Evolutionary conservation across 2,888 invertebrate species (phyloP), one percentile per base, ranked within the genome.

Genomic region (Enoplolaimus lenunculus): DNA sequence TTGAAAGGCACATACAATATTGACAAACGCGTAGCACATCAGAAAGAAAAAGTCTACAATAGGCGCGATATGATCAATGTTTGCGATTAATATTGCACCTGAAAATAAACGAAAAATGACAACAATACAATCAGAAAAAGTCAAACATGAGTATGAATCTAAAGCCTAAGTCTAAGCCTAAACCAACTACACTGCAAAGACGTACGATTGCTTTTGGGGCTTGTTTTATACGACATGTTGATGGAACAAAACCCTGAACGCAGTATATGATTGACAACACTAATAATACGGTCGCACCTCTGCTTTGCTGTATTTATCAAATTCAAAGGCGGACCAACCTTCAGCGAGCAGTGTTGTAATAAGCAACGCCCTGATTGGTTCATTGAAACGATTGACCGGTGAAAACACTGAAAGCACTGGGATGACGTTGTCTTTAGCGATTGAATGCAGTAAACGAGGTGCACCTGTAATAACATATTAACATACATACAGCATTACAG

Each of bases 11-110:
- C 98, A 98, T 67, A 98, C 98, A 74, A 99, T 86, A 84, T 98
- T 98, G 28, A 99, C 97, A 83, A 98, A 98, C 60, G 95, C 95
- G 82, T 98, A 99, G 84, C 98, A 99, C 97, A 98, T 98, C 75
- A 98, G 87, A 87, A 99, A 98, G 86, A 99, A 98, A 75, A 80
- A 80, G 73, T 80, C 79, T 64, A 80, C 78, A 13, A 72, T 60
- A 0, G 98, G 97, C 2, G 98, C 97, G 75, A 99, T 86, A 79
- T 92, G 89, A 83, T 99, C 98, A 68, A 99, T 91, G 80, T 93
- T 95, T 69, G 97, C 86, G 71, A 98, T 87, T 59, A 98, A 85
- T 78, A 98, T 93, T 2, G 84, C 85, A 34, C 81, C 45, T 45
- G 45, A 45, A n/a, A n/a, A n/a, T 13, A 45, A 21, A 13, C 73